These are phyloP conservation scores for Macaca fascicularis DNA, from an alignment of 2,113 vertebrate genomes.

Conservation along the genomic window DNA sequence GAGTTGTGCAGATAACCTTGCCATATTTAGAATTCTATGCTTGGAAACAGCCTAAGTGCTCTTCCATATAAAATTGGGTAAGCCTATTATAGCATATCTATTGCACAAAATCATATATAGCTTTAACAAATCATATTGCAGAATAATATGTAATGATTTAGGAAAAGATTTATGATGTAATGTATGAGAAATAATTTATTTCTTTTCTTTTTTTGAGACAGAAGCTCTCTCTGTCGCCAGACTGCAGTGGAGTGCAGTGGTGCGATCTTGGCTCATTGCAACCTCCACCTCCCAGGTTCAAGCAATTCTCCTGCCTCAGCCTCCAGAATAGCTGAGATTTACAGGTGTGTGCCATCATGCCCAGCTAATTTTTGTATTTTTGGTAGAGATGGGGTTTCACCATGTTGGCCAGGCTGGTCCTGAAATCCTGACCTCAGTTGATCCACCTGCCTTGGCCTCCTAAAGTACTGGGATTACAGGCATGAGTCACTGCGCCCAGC, in stretches of 20 bases:
- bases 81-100: not conserved
- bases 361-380: not conserved
- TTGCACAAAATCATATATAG: not conserved
- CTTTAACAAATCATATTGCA: not conserved
- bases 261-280: not conserved
- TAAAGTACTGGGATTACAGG: not conserved
- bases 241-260: not conserved
- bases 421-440: not conserved
- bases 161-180: not conserved
- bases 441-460: not conserved
- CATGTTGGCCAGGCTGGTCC: not conserved
- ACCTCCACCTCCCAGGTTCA: not conserved
- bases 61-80: not conserved
- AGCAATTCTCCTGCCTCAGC: not conserved
- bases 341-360: not conserved
- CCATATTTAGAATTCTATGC: not conserved
- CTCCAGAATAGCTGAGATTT: not conserved
- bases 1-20: not conserved
- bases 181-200: no score
- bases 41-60: not conserved
- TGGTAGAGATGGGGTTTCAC: not conserved
- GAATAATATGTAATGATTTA: not conserved
- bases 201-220: no score
- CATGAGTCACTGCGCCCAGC: not conserved
- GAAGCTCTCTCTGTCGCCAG: not conserved